Evolutionary conservation across 2,113 vertebrate species (phyloP).

Genomic region (Chloroceryle aenea): DNA sequence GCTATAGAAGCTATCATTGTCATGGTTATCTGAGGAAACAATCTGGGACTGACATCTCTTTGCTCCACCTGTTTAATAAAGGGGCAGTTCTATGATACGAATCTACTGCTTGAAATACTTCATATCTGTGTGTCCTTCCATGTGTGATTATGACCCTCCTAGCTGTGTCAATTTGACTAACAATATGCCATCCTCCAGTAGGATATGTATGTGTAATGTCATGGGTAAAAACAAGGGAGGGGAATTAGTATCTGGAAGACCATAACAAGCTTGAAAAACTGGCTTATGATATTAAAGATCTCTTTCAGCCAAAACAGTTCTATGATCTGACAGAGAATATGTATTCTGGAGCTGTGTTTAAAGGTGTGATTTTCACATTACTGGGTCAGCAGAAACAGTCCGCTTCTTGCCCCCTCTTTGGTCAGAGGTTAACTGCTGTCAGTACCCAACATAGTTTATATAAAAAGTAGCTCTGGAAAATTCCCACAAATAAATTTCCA

Average conservation of each 20-base stretch:
- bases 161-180: background rate
- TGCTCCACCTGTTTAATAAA: background rate
- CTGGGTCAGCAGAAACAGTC: background rate
- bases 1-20: background rate
- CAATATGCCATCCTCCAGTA: background rate
- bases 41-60: background rate
- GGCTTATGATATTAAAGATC: background rate
- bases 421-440: background rate
- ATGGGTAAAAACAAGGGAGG: background rate
- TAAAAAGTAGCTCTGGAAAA: background rate
- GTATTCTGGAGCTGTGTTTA: background rate
- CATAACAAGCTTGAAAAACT: background rate
- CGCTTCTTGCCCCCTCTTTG: background rate
- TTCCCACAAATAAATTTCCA: background rate
- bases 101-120: background rate
- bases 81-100: background rate
- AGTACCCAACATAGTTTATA: background rate
- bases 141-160: background rate
- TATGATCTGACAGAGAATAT: background rate
- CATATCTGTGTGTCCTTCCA: background rate
- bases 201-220: background rate
- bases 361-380: background rate
- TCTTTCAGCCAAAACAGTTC: too few relatives aligned
- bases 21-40: background rate
- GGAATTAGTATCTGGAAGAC: background rate